phyloP scores from a whole-genome alignment of 2,888 invertebrate species.

The Galerucella nymphaeae region DNA sequence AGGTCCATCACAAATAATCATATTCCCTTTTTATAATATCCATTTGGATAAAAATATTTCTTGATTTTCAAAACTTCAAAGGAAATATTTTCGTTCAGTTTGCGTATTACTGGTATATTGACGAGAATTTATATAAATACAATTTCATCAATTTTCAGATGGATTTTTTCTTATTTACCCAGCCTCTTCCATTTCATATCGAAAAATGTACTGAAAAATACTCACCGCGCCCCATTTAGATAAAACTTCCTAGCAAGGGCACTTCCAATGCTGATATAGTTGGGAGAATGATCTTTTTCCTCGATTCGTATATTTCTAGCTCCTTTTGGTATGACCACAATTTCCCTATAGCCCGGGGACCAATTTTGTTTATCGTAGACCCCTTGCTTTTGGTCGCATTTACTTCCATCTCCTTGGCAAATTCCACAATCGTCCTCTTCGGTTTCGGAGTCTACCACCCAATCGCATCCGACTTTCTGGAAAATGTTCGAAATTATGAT shows the following conservation, averaged over 20 bases:
- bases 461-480: constrained; percentile 92
- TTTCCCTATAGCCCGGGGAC: constrained; percentile 69
- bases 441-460: constrained; percentile 82
- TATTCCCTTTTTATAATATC: too few species aligned
- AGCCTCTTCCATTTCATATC: not conserved
- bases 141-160: too few species aligned
- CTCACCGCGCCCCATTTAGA: constrained; percentile 82
- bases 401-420: constrained; percentile 86
- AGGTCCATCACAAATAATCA: too few species aligned
- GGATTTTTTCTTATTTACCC: too few species aligned
- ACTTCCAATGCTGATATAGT: constrained; percentile 83
- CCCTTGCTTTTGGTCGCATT: constrained; percentile 78
- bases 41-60: too few species aligned
- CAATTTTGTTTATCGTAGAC: constrained; percentile 67
- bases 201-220: constrained; percentile 19
- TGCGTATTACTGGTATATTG: too few species aligned
- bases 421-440: constrained; percentile 88
- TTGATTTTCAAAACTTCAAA: too few species aligned
- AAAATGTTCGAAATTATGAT: constrained; percentile 58
- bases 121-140: too few species aligned
- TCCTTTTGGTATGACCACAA: constrained; percentile 80
- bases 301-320: constrained; percentile 82
- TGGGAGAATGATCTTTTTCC: constrained; percentile 80
- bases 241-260: constrained; percentile 77
- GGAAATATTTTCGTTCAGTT: too few species aligned